These are phyloP conservation scores for Petrocephalus zakoni DNA, from an alignment of 2,113 vertebrate species.

Conservation along the genomic window DNA sequence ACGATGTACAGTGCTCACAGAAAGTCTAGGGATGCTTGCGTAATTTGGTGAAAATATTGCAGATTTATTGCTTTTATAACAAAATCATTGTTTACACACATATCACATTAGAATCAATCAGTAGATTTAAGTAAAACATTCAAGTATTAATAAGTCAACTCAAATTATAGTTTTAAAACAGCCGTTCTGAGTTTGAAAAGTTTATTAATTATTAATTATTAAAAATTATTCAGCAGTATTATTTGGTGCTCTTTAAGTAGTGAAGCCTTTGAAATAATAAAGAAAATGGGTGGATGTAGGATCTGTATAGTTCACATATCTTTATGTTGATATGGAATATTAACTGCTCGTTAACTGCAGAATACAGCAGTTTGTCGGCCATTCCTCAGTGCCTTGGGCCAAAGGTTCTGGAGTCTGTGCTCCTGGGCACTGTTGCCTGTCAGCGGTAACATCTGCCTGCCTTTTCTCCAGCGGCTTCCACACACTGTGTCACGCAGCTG, in stretches of 20 bases:
- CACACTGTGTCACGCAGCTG: not conserved
- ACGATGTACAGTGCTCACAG: not conserved
- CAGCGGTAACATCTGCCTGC: not conserved
- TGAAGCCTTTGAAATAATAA: not conserved
- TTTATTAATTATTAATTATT: no score
- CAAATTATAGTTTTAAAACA: not conserved
- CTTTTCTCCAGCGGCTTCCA: not conserved
- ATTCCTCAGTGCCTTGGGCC: not conserved
- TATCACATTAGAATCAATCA: not conserved
- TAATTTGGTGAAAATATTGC: not conserved
- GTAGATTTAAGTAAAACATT: not conserved
- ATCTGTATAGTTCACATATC: not conserved
- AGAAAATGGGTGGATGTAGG: not conserved
- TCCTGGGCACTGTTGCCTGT: not conserved
- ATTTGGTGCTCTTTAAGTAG: not conserved
- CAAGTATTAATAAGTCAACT: not conserved
- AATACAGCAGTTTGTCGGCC: not conserved
- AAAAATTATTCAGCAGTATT: not conserved
- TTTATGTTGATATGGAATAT: constrained; percentile 1
- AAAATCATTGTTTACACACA: not conserved
- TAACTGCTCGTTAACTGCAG: not conserved
- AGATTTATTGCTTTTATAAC: not conserved
- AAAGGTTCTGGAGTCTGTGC: not conserved
- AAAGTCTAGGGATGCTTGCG: not conserved
- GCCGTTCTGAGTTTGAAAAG: not conserved